Conservation (phyloP, 2,888 invertebrate species). For the Pteria penguin region DNA sequence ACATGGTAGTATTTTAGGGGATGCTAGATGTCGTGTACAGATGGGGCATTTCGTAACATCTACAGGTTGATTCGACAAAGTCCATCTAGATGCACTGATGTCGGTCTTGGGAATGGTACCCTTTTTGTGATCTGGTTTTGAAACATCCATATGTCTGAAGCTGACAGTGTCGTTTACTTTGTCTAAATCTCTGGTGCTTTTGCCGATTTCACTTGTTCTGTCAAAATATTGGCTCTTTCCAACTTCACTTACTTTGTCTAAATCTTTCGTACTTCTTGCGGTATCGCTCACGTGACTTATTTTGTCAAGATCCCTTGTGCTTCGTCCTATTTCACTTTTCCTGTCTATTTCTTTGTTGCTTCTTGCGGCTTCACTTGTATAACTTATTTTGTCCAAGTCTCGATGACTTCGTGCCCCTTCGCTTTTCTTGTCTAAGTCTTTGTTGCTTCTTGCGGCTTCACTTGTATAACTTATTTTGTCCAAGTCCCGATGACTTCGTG, state of each 20-base stretch:
- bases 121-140: too few relatives aligned
- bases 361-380: background rate
- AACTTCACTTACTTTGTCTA: background rate
- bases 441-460: background rate
- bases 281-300: background rate
- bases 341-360: background rate
- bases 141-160: background rate
- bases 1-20: slow-evolving; percentile 31
- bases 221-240: background rate
- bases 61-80: background rate
- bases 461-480: background rate
- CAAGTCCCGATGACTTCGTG: background rate
- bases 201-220: background rate
- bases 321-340: background rate
- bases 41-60: slow-evolving; percentile 35
- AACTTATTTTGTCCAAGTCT: background rate
- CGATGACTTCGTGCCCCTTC: background rate
- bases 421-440: background rate
- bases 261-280: background rate
- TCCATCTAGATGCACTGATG: background rate
- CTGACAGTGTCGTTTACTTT: background rate
- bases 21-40: slow-evolving; percentile 16
- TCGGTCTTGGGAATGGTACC: background rate
- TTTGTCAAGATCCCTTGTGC: background rate
- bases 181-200: background rate